Evolutionary conservation across 2,888 invertebrate species (phyloP).

Genomic region (Amiota mariae): DNA sequence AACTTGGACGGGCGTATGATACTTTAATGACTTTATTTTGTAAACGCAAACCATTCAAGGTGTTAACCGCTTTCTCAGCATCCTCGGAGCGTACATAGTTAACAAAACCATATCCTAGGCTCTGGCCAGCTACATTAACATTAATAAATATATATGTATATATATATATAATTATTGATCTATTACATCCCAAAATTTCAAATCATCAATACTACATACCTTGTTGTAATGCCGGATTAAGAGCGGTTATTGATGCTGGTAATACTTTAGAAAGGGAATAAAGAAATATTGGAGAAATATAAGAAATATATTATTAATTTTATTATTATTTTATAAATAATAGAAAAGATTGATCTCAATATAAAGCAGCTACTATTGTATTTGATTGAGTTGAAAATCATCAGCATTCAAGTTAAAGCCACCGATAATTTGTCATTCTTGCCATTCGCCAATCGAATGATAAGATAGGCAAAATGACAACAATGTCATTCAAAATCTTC

Average conservation of each 20-base stretch:
- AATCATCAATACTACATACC: conserved; percentile 52
- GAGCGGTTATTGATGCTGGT: conserved; percentile 72
- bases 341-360: no score
- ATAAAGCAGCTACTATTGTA: no score
- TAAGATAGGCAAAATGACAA: no score
- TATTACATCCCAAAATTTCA: neutral
- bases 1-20: conserved; percentile 96
- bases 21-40: conserved; percentile 99
- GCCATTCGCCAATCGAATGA: no score
- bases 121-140: conserved; percentile 81
- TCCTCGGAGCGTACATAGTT: conserved; percentile 99
- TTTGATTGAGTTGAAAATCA: no score
- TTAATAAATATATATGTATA: conserved; percentile 1
- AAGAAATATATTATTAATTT: no score
- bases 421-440: no score
- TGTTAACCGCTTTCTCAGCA: conserved; percentile 98
- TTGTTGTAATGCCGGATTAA: conserved; percentile 73
- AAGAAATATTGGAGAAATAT: no score
- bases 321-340: no score
- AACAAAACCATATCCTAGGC: conserved; percentile 99
- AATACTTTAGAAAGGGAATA: conserved; percentile 59
- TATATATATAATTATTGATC: neutral
- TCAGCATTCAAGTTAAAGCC: no score
- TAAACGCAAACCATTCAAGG: conserved; percentile 96
- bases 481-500: no score